These are phyloP conservation scores for Heliconius melpomene DNA, from an alignment of 1,140 invertebrate genomes.

Conservation along the genomic window DNA sequence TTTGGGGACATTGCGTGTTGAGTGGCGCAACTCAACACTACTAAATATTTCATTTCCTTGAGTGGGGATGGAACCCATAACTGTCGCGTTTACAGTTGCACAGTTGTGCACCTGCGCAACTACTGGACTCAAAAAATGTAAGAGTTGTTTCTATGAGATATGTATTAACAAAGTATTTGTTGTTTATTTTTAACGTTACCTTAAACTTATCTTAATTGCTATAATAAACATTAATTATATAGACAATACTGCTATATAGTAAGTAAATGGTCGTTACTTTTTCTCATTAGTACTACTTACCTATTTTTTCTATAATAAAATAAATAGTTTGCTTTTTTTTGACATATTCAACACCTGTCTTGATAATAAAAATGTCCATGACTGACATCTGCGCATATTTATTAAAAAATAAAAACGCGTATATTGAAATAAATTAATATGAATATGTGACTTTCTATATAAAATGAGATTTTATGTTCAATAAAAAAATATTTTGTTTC, in stretches of 20 bases:
- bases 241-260: background rate
- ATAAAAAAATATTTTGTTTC: too few species aligned
- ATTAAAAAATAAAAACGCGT: background rate
- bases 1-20: too few species aligned
- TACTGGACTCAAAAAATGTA: background rate
- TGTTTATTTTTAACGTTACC: too few species aligned
- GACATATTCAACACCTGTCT: background rate
- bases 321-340: background rate
- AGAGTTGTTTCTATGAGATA: background rate
- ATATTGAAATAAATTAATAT: too few species aligned
- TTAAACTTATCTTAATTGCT: background rate
- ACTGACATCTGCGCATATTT: background rate
- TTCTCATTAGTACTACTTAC: too few species aligned
- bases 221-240: background rate
- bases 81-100: too few species aligned
- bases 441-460: too few species aligned
- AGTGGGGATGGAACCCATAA: too few species aligned
- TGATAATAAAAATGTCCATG: background rate
- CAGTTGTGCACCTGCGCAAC: too few species aligned
- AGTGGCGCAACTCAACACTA: too few species aligned
- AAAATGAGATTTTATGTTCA: too few species aligned
- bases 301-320: background rate
- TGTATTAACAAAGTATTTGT: background rate
- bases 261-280: background rate
- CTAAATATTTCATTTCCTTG: too few species aligned